phyloP scores from a whole-genome alignment of 2,113 vertebrate genomes.

The Taurulus bubalis region DNA sequence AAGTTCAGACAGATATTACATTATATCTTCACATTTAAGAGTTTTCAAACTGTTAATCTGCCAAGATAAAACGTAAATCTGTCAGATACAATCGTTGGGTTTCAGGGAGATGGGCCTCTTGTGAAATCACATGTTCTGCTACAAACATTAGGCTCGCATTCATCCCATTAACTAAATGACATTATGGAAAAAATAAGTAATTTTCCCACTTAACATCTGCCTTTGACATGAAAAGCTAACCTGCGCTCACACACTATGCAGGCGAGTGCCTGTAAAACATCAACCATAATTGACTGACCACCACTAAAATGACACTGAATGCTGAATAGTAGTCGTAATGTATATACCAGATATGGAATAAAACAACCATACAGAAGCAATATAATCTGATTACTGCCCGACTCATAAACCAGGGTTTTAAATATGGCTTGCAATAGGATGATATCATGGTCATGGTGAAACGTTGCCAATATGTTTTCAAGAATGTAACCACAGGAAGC shows the following conservation, averaged over 20 bases:
- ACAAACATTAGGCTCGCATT: conserved; percentile 41
- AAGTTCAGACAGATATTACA: conserved; percentile 7
- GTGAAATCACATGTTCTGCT: conserved; percentile 47
- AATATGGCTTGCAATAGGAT: conserved; percentile 36
- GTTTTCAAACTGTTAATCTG: conserved; percentile 35
- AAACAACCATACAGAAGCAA: conserved; percentile 27
- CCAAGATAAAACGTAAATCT: conserved; percentile 29
- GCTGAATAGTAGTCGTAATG: conserved; percentile 29
- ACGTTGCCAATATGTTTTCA: conserved; percentile 46
- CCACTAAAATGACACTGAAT: conserved; percentile 29
- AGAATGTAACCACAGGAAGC: conserved; percentile 61
- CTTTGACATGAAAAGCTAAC: conserved; percentile 31
- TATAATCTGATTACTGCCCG: conserved; percentile 51
- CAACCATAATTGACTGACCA: conserved; percentile 50
- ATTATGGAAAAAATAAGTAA: conserved; percentile 44
- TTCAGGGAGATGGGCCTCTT: not conserved
- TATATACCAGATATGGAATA: conserved; percentile 51
- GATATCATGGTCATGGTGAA: conserved; percentile 51
- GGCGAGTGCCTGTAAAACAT: conserved; percentile 45
- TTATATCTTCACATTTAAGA: conserved; percentile 12
- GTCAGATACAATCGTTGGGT: conserved; percentile 6
- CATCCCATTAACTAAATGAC: conserved; percentile 44
- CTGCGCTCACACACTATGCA: conserved; percentile 33
- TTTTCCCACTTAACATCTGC: conserved; percentile 39
- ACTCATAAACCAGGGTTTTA: conserved; percentile 42